Base-by-base conservation (phyloP, 2,797 vertebrate genomes). In the Halcyon smyrnensis region DNA sequence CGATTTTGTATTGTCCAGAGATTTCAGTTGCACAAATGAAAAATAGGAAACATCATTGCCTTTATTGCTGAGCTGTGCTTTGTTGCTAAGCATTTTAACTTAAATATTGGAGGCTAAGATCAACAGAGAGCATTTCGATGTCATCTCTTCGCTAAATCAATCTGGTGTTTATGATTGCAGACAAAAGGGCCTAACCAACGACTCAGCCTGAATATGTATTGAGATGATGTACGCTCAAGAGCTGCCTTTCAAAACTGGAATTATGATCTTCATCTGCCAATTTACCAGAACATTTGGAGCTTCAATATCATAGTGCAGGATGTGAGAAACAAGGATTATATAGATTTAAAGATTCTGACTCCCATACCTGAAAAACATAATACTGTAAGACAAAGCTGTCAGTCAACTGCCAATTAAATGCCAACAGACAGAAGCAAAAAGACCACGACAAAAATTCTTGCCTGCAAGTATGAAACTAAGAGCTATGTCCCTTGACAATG, bases 91-190 rank as follows among this genome's bases (percentile, higher is more conserved):
- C 51, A 23, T 75, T 84, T 94, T 37, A 68, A 56, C 62, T 17
- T 53, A 30, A 16, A 36, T 37, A 30, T 82, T 91, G 50, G 32
- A 78, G 13, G 39, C 48, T 87, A 75, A 87, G 69, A 74, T 67
- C 69, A 90, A 68, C 77, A 64, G 43, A 81, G 75, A 90, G 28
- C 23, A 25, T 71, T 81, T 78, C 81, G 43, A 30, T 50, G 74
- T 45, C 28, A 41, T 71, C 30, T 78, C 48, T 80, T 81, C 60
- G 30, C 57, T 95, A 64, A 81, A 71, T 81, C 43, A 84, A 1
- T 67, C 53, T 95, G 36, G 46, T 59, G 39, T 67, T 95, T 88
- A 27, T 63, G 36, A 37, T 48, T 84, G 48, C 69, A 92, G 84
- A 15, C 19, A 51, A 63, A 84, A 59, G 43, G 16, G 2, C 43